A percentile compares a stretch with the other conserved stretches of the same genome.
Conservation (phyloP, 2,888 invertebrate species). For the Eupelmus urozonus region DNA sequence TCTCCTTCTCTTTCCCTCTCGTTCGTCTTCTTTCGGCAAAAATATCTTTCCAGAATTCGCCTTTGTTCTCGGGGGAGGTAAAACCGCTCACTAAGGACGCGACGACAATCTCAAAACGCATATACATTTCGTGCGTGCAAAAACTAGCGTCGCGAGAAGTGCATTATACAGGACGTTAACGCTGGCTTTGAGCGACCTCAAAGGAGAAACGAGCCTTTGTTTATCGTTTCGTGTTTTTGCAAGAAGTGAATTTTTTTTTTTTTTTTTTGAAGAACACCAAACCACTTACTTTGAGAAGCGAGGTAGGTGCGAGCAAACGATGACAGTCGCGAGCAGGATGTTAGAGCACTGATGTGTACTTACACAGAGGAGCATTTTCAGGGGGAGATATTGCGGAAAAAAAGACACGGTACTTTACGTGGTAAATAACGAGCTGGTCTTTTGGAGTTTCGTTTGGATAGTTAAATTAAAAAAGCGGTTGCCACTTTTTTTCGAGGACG, state of each 20-base stretch:
- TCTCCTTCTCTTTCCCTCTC: neutral
- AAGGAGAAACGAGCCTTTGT: constrained; percentile 37
- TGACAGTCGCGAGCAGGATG: constrained; percentile 33
- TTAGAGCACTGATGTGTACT: constrained; percentile 48
- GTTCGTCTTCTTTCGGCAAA: constrained; percentile 7
- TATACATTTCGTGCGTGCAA: neutral
- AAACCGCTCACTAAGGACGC: constrained; percentile 6
- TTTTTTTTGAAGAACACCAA: neutral
- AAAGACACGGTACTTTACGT: too few relatives aligned
- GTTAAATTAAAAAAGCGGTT: too few relatives aligned
- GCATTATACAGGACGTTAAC: constrained; percentile 49
- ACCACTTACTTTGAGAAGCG: constrained; percentile 36
- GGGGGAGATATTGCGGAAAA: too few relatives aligned
- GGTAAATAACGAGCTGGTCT: too few relatives aligned
- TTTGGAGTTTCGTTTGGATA: too few relatives aligned
- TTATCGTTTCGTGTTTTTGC: too few relatives aligned
- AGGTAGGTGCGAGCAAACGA: constrained; percentile 5
- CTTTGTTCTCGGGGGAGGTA: constrained; percentile 15
- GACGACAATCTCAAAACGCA: neutral
- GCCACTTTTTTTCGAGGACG: too few relatives aligned
- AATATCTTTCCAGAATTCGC: constrained; percentile 38
- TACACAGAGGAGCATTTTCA: constrained; percentile 35
- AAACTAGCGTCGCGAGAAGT: constrained; percentile 7
- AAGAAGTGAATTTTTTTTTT: constrained; percentile 25
- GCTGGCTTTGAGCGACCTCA: constrained; percentile 47